A percentile compares a stretch with the other conserved stretches of the same genome.
Evolutionary conservation across 2,113 vertebrate genomes (phyloP).

Genomic region (Alosa alosa): DNA sequence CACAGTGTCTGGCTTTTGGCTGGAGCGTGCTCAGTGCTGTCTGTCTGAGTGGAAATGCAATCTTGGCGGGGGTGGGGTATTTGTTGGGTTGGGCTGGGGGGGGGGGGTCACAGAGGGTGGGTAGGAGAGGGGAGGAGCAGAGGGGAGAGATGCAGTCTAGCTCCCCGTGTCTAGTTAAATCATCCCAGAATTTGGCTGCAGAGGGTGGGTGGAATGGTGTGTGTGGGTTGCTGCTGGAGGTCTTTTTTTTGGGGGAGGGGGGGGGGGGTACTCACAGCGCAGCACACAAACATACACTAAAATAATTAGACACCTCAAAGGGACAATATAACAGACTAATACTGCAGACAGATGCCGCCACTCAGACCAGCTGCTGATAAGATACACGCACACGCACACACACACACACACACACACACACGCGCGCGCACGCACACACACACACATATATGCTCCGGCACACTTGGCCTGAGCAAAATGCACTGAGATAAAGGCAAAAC

Average conservation of each 20-base stretch:
- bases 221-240: not conserved
- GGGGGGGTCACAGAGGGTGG: not conserved
- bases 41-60: conserved; percentile 41
- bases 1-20: conserved; percentile 29
- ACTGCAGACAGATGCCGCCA: not conserved
- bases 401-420: too few relatives aligned
- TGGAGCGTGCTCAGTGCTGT: conserved; percentile 34
- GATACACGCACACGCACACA: not conserved
- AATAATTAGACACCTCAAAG: not conserved
- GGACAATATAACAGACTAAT: not conserved
- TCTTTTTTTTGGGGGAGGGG: not conserved
- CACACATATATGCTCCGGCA: not conserved
- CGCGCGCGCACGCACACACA: too few relatives aligned
- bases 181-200: conserved; percentile 29
- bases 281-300: not conserved
- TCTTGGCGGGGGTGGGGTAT: conserved; percentile 22
- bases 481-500: not conserved
- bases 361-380: not conserved
- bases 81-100: not conserved
- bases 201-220: not conserved
- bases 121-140: conserved; percentile 6
- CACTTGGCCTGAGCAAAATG: not conserved
- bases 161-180: conserved; percentile 41
- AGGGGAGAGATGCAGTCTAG: conserved; percentile 13
- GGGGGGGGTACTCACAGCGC: not conserved